phyloP scores from a whole-genome alignment of 2,797 vertebrate genomes.

The Garrulus glandarius region DNA sequence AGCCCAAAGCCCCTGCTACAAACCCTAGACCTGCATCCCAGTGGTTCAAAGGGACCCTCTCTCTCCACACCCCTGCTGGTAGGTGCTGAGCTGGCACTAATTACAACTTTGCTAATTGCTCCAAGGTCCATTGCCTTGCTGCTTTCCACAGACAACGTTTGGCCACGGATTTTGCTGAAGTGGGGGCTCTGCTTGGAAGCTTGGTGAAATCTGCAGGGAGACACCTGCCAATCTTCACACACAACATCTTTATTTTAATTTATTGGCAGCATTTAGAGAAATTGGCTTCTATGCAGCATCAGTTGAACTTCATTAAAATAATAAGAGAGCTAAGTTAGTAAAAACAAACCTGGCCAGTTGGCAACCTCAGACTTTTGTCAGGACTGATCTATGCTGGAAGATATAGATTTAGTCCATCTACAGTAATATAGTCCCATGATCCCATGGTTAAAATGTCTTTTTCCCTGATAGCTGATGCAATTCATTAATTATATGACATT shows the following conservation, averaged over 20 bases:
- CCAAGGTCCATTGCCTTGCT: not conserved
- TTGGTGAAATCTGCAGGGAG: slow-evolving; percentile 1
- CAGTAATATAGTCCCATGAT: slow-evolving; percentile 57
- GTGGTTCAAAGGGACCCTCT: not conserved
- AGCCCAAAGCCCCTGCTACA: not conserved
- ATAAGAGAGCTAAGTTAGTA: slow-evolving; percentile 47
- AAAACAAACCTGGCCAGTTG: slow-evolving; percentile 58
- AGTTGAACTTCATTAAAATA: slow-evolving; percentile 65
- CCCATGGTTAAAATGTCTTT: slow-evolving; percentile 50
- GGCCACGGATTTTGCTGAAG: not conserved
- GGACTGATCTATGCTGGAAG: slow-evolving; percentile 42
- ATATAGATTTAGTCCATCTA: slow-evolving; percentile 49
- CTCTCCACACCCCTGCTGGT: not conserved
- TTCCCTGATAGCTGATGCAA: slow-evolving; percentile 35
- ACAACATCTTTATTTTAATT: slow-evolving; percentile 46
- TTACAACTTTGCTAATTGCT: slow-evolving; percentile 26
- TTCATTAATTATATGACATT: slow-evolving; percentile 62
- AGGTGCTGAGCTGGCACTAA: slow-evolving; percentile 34
- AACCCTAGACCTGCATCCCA: not conserved
- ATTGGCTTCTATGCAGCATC: slow-evolving; percentile 43
- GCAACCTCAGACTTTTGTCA: slow-evolving; percentile 56
- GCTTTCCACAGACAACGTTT: not conserved
- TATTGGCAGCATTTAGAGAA: slow-evolving; percentile 31
- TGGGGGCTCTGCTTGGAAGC: not conserved
- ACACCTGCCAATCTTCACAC: slow-evolving; percentile 48